Evolutionary conservation across 2,888 invertebrate species (phyloP).

Genomic region (Andrena chrysosceles): DNA sequence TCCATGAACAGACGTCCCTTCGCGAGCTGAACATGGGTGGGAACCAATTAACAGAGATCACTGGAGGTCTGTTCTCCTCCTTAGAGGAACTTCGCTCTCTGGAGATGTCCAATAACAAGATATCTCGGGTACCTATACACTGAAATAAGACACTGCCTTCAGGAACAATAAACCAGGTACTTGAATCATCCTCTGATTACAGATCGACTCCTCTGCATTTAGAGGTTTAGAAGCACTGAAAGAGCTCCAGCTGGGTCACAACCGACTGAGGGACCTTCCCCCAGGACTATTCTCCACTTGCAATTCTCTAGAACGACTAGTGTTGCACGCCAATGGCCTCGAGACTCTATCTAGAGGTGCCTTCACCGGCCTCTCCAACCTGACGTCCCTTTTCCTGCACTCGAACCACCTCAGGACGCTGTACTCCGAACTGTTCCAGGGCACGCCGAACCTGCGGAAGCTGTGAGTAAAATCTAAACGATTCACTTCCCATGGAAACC

Average conservation of each 20-base stretch:
- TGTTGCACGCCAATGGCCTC: slow-evolving; percentile 90
- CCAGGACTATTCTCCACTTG: slow-evolving; percentile 87
- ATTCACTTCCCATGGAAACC: too few relatives aligned
- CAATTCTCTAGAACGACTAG: slow-evolving; percentile 88
- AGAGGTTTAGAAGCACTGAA: slow-evolving; percentile 83
- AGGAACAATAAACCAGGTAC: too few relatives aligned
- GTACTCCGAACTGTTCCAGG: slow-evolving; percentile 88
- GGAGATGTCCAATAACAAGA: slow-evolving; percentile 90
- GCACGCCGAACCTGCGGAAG: slow-evolving; percentile 89
- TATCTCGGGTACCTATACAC: slow-evolving; percentile 84
- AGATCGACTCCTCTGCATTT: slow-evolving; percentile 79
- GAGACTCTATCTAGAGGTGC: slow-evolving; percentile 87
- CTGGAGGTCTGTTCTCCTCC: slow-evolving; percentile 86
- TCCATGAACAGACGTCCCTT: slow-evolving; percentile 87
- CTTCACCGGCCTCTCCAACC: slow-evolving; percentile 88
- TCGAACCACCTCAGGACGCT: slow-evolving; percentile 90
- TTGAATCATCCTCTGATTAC: not conserved
- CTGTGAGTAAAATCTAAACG: slow-evolving; percentile 86
- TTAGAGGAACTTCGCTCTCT: slow-evolving; percentile 87
- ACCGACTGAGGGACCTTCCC: slow-evolving; percentile 87
- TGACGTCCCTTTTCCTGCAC: slow-evolving; percentile 89
- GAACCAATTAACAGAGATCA: slow-evolving; percentile 88
- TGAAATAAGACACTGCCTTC: not conserved
- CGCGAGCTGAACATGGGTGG: slow-evolving; percentile 90
- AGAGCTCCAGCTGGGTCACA: slow-evolving; percentile 90